Conservation (phyloP, 2,113 vertebrate species). For the Lynx canadensis region DNA sequence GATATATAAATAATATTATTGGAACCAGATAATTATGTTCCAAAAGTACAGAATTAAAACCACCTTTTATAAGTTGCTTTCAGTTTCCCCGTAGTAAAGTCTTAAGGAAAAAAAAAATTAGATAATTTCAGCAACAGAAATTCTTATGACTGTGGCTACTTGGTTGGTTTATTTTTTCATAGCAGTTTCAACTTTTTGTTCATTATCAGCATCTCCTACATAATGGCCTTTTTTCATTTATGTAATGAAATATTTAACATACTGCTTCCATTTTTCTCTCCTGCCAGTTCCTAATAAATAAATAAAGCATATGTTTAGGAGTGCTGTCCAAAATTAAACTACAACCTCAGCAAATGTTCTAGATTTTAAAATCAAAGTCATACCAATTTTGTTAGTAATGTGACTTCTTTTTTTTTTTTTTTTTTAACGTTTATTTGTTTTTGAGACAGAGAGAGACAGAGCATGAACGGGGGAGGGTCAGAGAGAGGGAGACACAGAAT, state of each 20-base stretch:
- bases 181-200: slow-evolving; percentile 46
- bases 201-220: neutral
- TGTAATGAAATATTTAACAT: slow-evolving; percentile 52
- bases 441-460: too few species aligned
- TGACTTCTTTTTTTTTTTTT: neutral
- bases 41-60: slow-evolving; percentile 51
- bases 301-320: slow-evolving; percentile 15
- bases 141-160: neutral
- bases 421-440: too few species aligned
- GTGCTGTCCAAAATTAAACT: slow-evolving; percentile 33
- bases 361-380: slow-evolving; percentile 59
- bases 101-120: slow-evolving; percentile 24
- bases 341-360: slow-evolving; percentile 10
- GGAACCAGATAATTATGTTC: neutral
- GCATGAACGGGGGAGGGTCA: too few species aligned
- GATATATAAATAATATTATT: slow-evolving; percentile 6
- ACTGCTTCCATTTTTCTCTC: slow-evolving; percentile 18
- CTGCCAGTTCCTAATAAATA: slow-evolving; percentile 13
- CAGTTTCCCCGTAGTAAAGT: neutral
- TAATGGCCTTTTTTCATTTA: slow-evolving; percentile 34
- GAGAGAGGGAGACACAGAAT: too few species aligned
- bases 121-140: slow-evolving; percentile 48
- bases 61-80: slow-evolving; percentile 56
- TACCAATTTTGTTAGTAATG: slow-evolving; percentile 25
- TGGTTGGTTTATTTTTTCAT: slow-evolving; percentile 7